These are phyloP conservation scores for Auanema sp. DNA, from an alignment of 2,888 invertebrate genomes.

Conservation along the genomic window DNA sequence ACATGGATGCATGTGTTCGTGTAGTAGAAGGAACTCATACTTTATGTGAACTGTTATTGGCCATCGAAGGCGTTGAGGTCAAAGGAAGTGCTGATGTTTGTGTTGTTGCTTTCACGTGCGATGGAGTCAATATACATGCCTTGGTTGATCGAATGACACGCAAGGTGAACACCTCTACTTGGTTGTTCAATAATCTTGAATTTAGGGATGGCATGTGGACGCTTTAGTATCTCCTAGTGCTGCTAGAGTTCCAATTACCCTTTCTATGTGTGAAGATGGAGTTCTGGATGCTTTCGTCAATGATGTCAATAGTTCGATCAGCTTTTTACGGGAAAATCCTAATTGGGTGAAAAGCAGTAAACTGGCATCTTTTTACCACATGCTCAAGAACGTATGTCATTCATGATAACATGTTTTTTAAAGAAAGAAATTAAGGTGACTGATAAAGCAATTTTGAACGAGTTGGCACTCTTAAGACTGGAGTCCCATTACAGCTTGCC, in stretches of 20 bases:
- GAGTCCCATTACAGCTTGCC: conserved; percentile 46
- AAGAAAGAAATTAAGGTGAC: conserved; percentile 21
- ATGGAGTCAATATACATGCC: conserved; percentile 82
- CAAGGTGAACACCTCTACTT: conserved; percentile 18
- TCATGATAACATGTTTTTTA: not conserved
- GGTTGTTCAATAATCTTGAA: not conserved
- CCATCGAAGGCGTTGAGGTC: conserved; percentile 13
- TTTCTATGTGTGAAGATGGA: conserved; percentile 38
- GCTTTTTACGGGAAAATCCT: conserved; percentile 4
- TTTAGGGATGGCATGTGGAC: conserved; percentile 44
- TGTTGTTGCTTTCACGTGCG: conserved; percentile 79
- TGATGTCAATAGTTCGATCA: conserved; percentile 30
- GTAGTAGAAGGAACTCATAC: conserved; percentile 22
- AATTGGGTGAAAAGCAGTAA: conserved; percentile 19
- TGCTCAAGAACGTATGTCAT: conserved; percentile 30
- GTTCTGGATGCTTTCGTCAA: conserved; percentile 35
- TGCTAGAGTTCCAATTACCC: conserved; percentile 31
- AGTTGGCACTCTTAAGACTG: conserved; percentile 31
- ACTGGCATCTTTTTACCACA: conserved; percentile 30
- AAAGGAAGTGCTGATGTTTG: conserved; percentile 83
- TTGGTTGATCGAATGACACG: conserved; percentile 75
- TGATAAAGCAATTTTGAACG: conserved; percentile 34
- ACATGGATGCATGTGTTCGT: conserved; percentile 71
- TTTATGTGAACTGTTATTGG: not conserved
- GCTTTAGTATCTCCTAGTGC: conserved; percentile 35